Evolutionary conservation across 2,113 vertebrate species (phyloP).

Genomic region (Pipra filicauda): DNA sequence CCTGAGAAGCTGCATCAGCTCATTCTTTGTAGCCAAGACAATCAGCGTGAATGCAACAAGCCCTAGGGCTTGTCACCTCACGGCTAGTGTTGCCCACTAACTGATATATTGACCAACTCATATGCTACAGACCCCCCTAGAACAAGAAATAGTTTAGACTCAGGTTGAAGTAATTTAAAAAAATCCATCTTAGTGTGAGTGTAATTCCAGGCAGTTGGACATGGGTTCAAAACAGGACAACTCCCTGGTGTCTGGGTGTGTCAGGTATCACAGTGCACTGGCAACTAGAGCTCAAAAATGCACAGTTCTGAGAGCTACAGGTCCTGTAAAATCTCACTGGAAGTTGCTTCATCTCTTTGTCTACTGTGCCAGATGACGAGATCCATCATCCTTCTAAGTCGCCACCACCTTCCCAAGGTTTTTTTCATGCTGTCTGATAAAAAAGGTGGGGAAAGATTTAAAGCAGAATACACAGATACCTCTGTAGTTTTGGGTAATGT

Average conservation of each 20-base stretch:
- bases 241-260: not conserved
- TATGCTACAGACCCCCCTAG: not conserved
- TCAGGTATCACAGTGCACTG: not conserved
- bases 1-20: not conserved
- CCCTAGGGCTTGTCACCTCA: not conserved
- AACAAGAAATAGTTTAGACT: not conserved
- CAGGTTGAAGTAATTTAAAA: not conserved
- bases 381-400: not conserved
- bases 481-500: not conserved
- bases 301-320: not conserved
- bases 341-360: not conserved
- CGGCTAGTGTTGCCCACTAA: accelerated
- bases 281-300: not conserved
- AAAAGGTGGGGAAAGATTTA: not conserved
- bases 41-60: accelerated
- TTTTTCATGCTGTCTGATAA: not conserved
- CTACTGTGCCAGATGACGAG: not conserved
- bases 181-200: not conserved
- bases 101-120: accelerated
- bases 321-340: not conserved
- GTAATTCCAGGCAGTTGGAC: not conserved
- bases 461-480: not conserved
- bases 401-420: accelerated
- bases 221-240: not conserved
- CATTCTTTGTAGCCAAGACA: accelerated